phyloP scores from a whole-genome alignment of 1,140 invertebrate genomes.

The Physella acuta region DNA sequence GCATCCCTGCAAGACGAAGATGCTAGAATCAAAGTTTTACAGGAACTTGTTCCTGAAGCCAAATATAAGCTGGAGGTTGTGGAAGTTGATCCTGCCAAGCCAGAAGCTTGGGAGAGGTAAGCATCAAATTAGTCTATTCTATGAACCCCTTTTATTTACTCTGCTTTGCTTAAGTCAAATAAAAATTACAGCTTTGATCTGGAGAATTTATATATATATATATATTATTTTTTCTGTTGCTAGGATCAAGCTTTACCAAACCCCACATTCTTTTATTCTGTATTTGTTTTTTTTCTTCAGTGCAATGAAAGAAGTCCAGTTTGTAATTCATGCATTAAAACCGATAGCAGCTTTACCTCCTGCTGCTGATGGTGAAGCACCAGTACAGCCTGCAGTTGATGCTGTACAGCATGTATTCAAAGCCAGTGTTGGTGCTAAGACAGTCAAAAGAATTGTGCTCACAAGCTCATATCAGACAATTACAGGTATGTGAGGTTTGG shows the following conservation, averaged over 20 bases:
- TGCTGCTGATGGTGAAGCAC: constrained; percentile 17
- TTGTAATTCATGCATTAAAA: constrained; percentile 19
- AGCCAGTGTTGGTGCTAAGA: constrained; percentile 17
- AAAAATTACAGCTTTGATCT: too few relatives aligned
- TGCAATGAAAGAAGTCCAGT: constrained; percentile 23
- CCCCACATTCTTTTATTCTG: too few relatives aligned
- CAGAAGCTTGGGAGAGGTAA: constrained; percentile 56
- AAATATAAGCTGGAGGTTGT: constrained; percentile 61
- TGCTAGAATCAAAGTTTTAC: constrained; percentile 57
- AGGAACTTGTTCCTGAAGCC: constrained; percentile 59
- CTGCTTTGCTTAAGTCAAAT: too few relatives aligned
- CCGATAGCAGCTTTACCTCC: background rate
- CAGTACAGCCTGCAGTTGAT: constrained; percentile 19
- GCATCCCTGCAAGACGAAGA: constrained; percentile 61
- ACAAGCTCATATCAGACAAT: constrained; percentile 24
- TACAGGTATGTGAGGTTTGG: constrained; percentile 12
- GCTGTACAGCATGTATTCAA: constrained; percentile 17
- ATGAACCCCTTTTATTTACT: background rate
- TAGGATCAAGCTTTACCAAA: too few relatives aligned
- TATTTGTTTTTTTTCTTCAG: constrained; percentile 1
- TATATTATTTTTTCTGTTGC: too few relatives aligned
- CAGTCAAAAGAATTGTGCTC: constrained; percentile 17
- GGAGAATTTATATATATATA: too few relatives aligned
- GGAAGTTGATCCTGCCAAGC: constrained; percentile 55
- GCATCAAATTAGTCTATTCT: constrained; percentile 23